phyloP scores from a whole-genome alignment of 1,140 invertebrate genomes.

The Tetranychus urticae region DNA sequence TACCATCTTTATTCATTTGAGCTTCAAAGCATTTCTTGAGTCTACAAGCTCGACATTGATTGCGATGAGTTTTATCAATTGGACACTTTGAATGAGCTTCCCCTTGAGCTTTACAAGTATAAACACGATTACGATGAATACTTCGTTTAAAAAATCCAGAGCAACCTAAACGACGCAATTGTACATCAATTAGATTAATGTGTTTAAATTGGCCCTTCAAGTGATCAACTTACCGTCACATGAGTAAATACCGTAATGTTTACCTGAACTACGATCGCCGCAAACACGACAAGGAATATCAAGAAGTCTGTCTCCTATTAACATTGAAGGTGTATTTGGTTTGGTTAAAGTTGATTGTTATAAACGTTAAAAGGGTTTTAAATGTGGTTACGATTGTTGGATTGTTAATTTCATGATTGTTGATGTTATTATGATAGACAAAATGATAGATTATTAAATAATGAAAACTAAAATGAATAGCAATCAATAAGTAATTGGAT shows the following conservation, averaged over 20 bases:
- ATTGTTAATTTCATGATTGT: too few species aligned
- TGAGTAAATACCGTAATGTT: conserved; percentile 91
- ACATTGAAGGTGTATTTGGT: not conserved
- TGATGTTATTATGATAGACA: too few species aligned
- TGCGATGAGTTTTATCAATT: conserved; percentile 86
- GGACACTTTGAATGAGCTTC: conserved; percentile 75
- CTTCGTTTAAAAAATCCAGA: conserved; percentile 93
- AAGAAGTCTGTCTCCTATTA: conserved; percentile 52
- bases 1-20: conserved; percentile 97
- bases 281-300: conserved; percentile 92
- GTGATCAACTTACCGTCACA: conserved; percentile 59
- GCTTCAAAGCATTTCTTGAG: conserved; percentile 89
- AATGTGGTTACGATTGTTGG: too few species aligned
- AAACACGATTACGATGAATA: conserved; percentile 79
- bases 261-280: conserved; percentile 81
- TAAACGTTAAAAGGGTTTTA: too few species aligned
- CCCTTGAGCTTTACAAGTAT: conserved; percentile 84
- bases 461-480: too few species aligned
- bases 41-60: conserved; percentile 86
- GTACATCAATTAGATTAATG: not conserved
- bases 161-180: conserved; percentile 36
- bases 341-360: too few species aligned
- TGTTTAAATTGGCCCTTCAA: conserved; percentile 44
- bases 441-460: too few species aligned
- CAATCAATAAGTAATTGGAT: too few species aligned